A percentile compares a stretch with the other conserved stretches of the same genome.
Evolutionary conservation across 2,797 vertebrate species (phyloP).

Genomic region (Cetoscarus ocellatus): DNA sequence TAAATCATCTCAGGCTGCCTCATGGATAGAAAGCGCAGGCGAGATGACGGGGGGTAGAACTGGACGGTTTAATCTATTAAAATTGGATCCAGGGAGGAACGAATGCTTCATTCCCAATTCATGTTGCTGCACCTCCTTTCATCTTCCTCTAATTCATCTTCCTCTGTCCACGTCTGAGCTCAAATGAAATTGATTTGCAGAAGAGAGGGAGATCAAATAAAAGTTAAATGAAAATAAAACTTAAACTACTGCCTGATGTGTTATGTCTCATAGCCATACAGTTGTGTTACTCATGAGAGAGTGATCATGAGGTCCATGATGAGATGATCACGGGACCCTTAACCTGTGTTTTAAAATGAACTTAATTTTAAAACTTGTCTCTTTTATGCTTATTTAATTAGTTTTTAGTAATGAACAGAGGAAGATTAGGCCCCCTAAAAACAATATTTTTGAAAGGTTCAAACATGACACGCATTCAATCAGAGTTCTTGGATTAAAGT

Average conservation of each 20-base stretch:
- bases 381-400: no score
- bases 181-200: conserved; percentile 85
- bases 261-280: no score
- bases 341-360: no score
- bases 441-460: no score
- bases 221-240: conserved; percentile 65
- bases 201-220: conserved; percentile 80
- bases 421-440: no score
- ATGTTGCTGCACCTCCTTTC: conserved; percentile 69
- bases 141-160: conserved; percentile 69
- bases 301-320: conserved; percentile 28
- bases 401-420: no score
- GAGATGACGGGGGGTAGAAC: conserved; percentile 27
- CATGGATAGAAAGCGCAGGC: conserved; percentile 50
- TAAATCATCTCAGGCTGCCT: conserved; percentile 64
- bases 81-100: conserved; percentile 65
- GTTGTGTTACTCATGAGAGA: background rate
- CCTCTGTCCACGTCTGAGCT: conserved; percentile 62
- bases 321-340: conserved; percentile 28
- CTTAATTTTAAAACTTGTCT: no score
- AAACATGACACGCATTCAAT: no score
- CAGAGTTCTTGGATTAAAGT: no score
- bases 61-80: conserved; percentile 64
- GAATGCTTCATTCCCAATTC: conserved; percentile 63
- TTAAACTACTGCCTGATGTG: no score